A percentile compares a stretch with the other conserved stretches of the same genome.
Evolutionary conservation across 2,888 invertebrate genomes (phyloP).

Genomic region (Trichogramma dendrolimi): DNA sequence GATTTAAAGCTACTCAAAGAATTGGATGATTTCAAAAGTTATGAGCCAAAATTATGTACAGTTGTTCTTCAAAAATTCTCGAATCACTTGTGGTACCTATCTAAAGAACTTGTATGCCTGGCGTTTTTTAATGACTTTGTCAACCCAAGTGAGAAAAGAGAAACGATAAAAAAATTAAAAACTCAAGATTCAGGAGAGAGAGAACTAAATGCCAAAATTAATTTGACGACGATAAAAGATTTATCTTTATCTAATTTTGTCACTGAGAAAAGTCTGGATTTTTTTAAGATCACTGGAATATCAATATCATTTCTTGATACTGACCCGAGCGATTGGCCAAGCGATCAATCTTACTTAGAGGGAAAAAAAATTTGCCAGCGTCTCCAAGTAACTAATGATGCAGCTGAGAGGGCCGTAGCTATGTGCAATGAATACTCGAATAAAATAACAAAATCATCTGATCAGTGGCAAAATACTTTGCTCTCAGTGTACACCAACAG

Average conservation of each 20-base stretch:
- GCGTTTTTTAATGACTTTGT: constrained; percentile 19
- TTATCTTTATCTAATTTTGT: background rate
- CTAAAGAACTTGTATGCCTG: constrained; percentile 10
- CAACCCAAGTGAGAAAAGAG: constrained; percentile 4
- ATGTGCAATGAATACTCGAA: background rate
- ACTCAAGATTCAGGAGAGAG: background rate
- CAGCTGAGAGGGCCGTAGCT: background rate
- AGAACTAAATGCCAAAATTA: background rate
- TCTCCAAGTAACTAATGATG: background rate
- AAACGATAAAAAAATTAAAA: constrained; percentile 14
- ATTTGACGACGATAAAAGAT: background rate
- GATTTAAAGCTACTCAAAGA: background rate
- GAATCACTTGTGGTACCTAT: constrained; percentile 20
- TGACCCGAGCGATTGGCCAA: background rate
- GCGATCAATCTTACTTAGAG: background rate
- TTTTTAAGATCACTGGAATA: background rate
- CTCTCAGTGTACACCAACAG: background rate
- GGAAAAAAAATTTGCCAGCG: background rate
- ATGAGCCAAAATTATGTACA: constrained; percentile 5
- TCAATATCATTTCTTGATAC: background rate
- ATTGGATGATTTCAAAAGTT: constrained; percentile 2
- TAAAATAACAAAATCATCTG: background rate
- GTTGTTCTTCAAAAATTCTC: constrained; percentile 7
- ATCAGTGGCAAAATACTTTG: background rate
- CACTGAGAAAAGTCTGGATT: background rate